These are phyloP conservation scores for Cancer borealis DNA, from an alignment of 2,888 invertebrate species.

Conservation along the genomic window DNA sequence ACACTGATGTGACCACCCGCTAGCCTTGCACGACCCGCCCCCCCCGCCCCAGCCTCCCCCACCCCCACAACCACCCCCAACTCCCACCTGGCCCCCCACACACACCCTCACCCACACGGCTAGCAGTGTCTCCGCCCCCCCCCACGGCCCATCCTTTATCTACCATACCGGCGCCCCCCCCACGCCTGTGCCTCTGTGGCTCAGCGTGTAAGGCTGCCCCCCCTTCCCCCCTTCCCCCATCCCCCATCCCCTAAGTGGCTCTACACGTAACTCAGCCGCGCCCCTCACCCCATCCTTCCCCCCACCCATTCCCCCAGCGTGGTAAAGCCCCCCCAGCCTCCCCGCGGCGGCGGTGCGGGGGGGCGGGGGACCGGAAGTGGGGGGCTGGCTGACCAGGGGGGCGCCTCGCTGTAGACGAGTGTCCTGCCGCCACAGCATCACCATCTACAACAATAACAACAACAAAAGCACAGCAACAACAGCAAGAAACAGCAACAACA, in stretches of 20 bases:
- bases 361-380: constrained; percentile 61
- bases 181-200: constrained; percentile 6
- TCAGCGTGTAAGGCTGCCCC: background rate
- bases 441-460: constrained; percentile 20
- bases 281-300: constrained; percentile 14
- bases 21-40: constrained; percentile 67
- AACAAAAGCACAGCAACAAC: constrained; percentile 53
- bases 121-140: constrained; percentile 27
- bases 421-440: background rate
- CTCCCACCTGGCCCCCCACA: constrained; percentile 52
- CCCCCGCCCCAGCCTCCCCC: constrained; percentile 56
- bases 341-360: constrained; percentile 58
- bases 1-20: constrained; percentile 82
- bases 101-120: constrained; percentile 16
- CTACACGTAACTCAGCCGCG: constrained; percentile 34
- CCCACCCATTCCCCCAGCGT: constrained; percentile 28
- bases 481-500: constrained; percentile 24
- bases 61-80: constrained; percentile 57
- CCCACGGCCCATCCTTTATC: constrained; percentile 39
- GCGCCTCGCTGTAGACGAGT: constrained; percentile 6
- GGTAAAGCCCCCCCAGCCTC: constrained; percentile 29
- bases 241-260: background rate
- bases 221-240: background rate
- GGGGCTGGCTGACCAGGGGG: constrained; percentile 44
- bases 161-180: constrained; percentile 29